Evolutionary conservation across 2,888 invertebrate species (phyloP).

Genomic region (Harmothoe impar): DNA sequence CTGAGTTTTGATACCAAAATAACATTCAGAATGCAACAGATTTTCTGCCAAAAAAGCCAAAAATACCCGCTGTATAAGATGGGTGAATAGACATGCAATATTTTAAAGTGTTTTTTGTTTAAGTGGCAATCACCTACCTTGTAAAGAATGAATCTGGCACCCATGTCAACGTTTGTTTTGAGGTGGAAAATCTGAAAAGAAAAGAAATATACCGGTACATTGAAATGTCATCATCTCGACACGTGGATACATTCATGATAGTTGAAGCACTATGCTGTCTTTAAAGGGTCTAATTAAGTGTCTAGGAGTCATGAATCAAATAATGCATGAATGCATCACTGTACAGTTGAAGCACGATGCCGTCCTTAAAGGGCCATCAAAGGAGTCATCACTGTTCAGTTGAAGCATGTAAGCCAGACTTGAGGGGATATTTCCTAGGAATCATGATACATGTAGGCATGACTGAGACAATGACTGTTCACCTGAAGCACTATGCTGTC

Average conservation of each 20-base stretch:
- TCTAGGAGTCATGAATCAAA: too few species aligned
- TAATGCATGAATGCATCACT: background rate
- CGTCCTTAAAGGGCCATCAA: background rate
- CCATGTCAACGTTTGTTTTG: conserved; percentile 97
- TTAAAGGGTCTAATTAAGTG: background rate
- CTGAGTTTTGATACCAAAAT: too few species aligned
- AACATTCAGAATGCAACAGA: too few species aligned
- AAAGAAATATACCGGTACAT: conserved; percentile 44
- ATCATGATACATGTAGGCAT: background rate
- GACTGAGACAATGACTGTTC: too few species aligned
- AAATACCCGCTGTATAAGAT: too few species aligned
- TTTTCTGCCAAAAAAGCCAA: too few species aligned
- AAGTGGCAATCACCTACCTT: conserved; percentile 75
- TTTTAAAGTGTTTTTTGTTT: too few species aligned
- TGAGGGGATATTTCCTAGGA: background rate
- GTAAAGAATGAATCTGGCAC: conserved; percentile 99
- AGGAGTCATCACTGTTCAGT: background rate
- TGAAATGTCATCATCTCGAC: too few species aligned
- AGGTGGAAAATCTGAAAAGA: conserved; percentile 92
- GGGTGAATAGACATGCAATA: too few species aligned
- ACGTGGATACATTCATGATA: background rate
- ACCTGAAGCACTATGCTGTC: too few species aligned
- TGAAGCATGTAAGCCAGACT: background rate
- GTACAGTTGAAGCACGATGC: background rate
- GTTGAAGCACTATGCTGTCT: background rate